Evolutionary conservation across 2,113 vertebrate species (phyloP).

Genomic region (Siniperca chuatsi): DNA sequence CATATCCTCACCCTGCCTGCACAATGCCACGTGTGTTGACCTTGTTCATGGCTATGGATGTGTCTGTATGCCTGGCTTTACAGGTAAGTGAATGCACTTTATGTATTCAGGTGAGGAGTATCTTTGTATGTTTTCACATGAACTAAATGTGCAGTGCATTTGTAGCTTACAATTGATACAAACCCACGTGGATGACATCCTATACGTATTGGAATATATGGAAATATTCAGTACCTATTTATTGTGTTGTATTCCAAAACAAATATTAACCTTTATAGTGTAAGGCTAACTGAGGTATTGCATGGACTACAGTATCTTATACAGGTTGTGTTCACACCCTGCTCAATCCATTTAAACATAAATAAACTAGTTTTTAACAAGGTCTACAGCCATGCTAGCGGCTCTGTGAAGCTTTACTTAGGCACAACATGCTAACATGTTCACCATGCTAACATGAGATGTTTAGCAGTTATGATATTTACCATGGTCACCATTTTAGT

Average conservation of each 20-base stretch:
- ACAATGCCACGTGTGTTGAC: conserved; percentile 83
- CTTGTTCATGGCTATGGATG: conserved; percentile 80
- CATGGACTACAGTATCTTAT: too few species aligned
- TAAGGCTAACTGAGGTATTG: too few species aligned
- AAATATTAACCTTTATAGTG: neutral
- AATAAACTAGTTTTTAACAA: too few species aligned
- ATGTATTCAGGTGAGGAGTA: neutral
- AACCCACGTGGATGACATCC: neutral
- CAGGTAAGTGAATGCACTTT: conserved; percentile 75
- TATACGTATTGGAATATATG: neutral
- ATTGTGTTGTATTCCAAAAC: neutral
- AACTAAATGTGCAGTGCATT: neutral
- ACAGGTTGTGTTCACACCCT: too few species aligned
- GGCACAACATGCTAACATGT: neutral
- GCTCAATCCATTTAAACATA: too few species aligned
- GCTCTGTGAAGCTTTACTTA: too few species aligned
- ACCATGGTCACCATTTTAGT: neutral
- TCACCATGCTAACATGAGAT: neutral
- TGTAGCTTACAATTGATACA: neutral
- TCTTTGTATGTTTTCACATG: neutral
- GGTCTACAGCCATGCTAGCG: too few species aligned
- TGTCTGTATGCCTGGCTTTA: conserved; percentile 81
- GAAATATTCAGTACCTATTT: neutral
- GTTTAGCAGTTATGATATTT: neutral
- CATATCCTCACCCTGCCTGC: conserved; percentile 82